Conservation (phyloP, 2,888 invertebrate genomes). For the Hedya salicella region DNA sequence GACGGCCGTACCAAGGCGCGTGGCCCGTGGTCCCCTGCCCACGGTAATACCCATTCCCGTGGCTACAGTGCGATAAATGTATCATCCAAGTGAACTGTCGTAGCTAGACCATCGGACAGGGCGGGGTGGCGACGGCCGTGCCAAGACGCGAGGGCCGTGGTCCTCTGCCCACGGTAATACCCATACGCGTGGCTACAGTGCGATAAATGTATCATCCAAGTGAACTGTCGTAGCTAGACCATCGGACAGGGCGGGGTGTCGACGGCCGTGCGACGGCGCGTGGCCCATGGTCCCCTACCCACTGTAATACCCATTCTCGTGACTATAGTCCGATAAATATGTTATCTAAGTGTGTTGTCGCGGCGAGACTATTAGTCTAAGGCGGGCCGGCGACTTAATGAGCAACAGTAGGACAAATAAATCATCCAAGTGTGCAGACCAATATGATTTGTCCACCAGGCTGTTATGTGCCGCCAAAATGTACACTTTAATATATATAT, state of each 20-base stretch:
- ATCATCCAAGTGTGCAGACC: too few relatives aligned
- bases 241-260: slow-evolving; percentile 73
- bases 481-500: too few relatives aligned
- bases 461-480: too few relatives aligned
- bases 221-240: slow-evolving; percentile 39
- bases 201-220: slow-evolving; percentile 10
- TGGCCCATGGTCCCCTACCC: slow-evolving; percentile 79
- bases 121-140: slow-evolving; percentile 79
- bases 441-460: too few relatives aligned
- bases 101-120: slow-evolving; percentile 53
- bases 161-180: slow-evolving; percentile 68
- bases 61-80: slow-evolving; percentile 47
- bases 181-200: slow-evolving; percentile 49
- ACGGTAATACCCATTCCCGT: slow-evolving; percentile 52
- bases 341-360: slow-evolving; percentile 29
- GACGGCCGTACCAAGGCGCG: slow-evolving; percentile 76
- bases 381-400: slow-evolving; percentile 80
- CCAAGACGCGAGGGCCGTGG: slow-evolving; percentile 77
- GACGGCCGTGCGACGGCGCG: slow-evolving; percentile 75
- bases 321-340: slow-evolving; percentile 47
- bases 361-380: slow-evolving; percentile 51
- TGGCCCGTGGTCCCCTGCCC: slow-evolving; percentile 81
- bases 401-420: too few relatives aligned
- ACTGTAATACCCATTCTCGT: slow-evolving; percentile 52
- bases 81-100: slow-evolving; percentile 27